Evolutionary conservation across 1,140 invertebrate genomes (phyloP), one percentile per base, ranked within the genome.

Genomic region (Brachionus paranguensis): DNA sequence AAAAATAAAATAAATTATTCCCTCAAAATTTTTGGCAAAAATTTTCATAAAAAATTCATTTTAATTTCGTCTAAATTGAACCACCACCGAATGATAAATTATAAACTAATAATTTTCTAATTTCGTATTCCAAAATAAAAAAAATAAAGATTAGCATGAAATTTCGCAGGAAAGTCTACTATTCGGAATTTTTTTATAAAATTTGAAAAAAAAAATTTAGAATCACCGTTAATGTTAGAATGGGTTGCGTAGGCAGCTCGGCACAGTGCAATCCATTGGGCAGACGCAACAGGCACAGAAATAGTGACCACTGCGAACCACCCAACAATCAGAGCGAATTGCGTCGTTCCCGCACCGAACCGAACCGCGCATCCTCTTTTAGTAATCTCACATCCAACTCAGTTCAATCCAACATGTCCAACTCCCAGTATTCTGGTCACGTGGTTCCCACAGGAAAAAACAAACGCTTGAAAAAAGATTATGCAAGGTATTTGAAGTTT

Each of bases 391-490:
- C 78, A 45, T 68, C 78, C 20, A 81, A 64, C 24, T 68, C 78
- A 14, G 47, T 45, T 64, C 78, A 60, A 4, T 60, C 78, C 12
- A 81, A 24, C 14, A 27, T 47, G 41, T 64, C 78, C 6, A 68
- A 68, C 14, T 68, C 53, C 6, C 33, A 81, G 20, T 27, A 29
- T 11, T 81, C 37, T 33, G 33, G 41, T 20, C 43, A 64, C n/a
- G 24, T 81, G 41, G 50, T 55, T 27, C 78, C 78, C 3, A 81
- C 78, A 12, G 78, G 78, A 20, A 81, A 81, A 47, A 81, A 81
- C 43, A 81, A 81, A 41, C 78, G 78, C n/a, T 20, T 81, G 33
- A 81, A 81, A 81, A 60, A 60, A 81, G 27, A 60, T 20, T 64
- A 64, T 81, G 37, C 20, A 20, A 81, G 64, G 37, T 81, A 81